These are phyloP conservation scores for Lepidurus packardi DNA, from an alignment of 1,140 invertebrate species.

Conservation along the genomic window DNA sequence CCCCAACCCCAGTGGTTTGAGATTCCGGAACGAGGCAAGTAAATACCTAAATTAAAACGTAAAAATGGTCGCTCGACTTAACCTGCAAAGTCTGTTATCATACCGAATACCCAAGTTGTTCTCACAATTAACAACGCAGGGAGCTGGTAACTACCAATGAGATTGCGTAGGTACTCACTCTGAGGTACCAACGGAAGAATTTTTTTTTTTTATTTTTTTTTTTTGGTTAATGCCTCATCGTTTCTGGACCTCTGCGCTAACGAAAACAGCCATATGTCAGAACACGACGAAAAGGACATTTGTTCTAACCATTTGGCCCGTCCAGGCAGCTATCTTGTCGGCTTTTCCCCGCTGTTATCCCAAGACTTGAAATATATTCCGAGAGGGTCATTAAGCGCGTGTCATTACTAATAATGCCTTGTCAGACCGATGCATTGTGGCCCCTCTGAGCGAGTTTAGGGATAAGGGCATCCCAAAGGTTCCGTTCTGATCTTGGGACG, in stretches of 20 bases:
- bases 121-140: not conserved
- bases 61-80: not conserved
- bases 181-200: not conserved
- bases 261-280: slow-evolving; percentile 3
- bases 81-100: not conserved
- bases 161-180: not conserved
- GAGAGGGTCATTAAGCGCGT: slow-evolving; percentile 17
- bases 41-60: not conserved
- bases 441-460: not conserved
- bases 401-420: slow-evolving; percentile 8
- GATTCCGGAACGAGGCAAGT: no score
- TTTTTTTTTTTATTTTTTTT: no score
- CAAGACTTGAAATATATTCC: not conserved
- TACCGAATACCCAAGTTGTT: not conserved
- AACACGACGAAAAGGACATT: not conserved
- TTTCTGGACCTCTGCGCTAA: not conserved
- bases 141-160: not conserved
- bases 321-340: not conserved
- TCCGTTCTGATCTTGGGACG: no score
- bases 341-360: not conserved
- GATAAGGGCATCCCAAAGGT: no score
- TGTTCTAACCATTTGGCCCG: not conserved
- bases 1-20: no score
- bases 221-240: not conserved
- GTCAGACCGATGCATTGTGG: not conserved